Evolutionary conservation across 92 coral and sea anemone species (phyloP).

Genomic region (Desmophyllum pertusum): DNA sequence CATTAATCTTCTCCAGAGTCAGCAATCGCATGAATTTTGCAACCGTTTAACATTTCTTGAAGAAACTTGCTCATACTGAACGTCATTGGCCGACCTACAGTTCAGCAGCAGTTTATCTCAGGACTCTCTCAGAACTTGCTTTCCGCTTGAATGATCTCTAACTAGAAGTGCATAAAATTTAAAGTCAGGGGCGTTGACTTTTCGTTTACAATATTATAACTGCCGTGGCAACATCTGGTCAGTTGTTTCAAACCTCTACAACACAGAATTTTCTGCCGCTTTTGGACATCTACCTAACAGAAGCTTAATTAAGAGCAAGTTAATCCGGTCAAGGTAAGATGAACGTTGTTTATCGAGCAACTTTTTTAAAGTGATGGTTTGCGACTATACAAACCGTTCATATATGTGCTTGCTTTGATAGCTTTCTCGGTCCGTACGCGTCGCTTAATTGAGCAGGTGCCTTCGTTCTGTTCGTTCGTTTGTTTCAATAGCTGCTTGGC

Average conservation of each 20-base stretch:
- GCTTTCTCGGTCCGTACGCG: too few relatives aligned
- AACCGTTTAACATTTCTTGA: not conserved
- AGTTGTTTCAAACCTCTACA: not conserved
- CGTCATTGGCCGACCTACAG: not conserved
- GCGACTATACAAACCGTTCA: not conserved
- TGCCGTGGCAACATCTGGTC: not conserved
- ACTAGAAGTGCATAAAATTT: not conserved
- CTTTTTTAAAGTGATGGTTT: not conserved
- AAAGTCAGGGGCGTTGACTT: not conserved
- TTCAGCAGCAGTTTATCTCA: not conserved
- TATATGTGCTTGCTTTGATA: too few relatives aligned
- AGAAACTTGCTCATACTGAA: too few relatives aligned
- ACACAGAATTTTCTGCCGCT: not conserved
- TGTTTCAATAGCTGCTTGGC: too few relatives aligned
- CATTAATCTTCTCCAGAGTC: not conserved
- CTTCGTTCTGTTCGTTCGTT: too few relatives aligned
- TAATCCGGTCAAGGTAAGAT: not conserved
- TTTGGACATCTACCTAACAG: not conserved
- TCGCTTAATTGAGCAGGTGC: too few relatives aligned
- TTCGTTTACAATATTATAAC: not conserved
- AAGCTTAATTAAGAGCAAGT: not conserved
- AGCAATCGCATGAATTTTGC: too few relatives aligned
- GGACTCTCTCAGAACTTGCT: too few relatives aligned
- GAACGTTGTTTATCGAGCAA: not conserved
- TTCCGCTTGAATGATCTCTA: not conserved